Conservation (phyloP, 2,888 invertebrate species). For the Tortrix viridana region DNA sequence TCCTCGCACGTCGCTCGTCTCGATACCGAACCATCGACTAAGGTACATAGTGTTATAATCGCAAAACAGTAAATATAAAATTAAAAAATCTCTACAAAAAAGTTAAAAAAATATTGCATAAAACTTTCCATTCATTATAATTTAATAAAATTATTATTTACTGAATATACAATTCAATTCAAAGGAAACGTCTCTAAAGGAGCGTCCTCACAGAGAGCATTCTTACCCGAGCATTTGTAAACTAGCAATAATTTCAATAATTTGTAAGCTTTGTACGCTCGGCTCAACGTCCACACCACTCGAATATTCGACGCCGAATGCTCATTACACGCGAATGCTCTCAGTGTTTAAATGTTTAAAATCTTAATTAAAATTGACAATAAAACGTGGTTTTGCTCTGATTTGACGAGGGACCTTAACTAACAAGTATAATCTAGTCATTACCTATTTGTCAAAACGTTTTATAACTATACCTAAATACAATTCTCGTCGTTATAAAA, state of each 20-base stretch:
- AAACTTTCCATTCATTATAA: conserved; percentile 63
- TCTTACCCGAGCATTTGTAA: no score
- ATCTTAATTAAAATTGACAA: conserved; percentile 49
- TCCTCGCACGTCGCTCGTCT: conserved; percentile 14
- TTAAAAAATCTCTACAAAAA: conserved; percentile 54
- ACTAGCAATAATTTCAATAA: no score
- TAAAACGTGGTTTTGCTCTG: conserved; percentile 45
- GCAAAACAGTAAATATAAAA: conserved; percentile 54
- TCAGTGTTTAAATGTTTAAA: conserved; percentile 36
- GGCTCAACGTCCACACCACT: no score
- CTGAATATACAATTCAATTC: conserved; percentile 73
- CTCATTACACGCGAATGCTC: no score
- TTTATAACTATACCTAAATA: conserved; percentile 65
- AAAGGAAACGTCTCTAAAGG: conserved; percentile 49
- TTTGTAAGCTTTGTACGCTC: no score
- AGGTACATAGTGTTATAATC: conserved; percentile 47
- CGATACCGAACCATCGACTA: conserved; percentile 36
- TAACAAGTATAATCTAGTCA: conserved; percentile 60
- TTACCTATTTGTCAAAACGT: conserved; percentile 66
- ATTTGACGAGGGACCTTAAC: conserved; percentile 52
- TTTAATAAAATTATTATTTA: conserved; percentile 69
- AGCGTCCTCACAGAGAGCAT: no score
- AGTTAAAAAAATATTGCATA: conserved; percentile 74
- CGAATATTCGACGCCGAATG: no score
- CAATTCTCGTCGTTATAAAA: conserved; percentile 68